These are phyloP conservation scores for Epistrophe eligans DNA, from an alignment of 2,888 invertebrate genomes.

Conservation along the genomic window DNA sequence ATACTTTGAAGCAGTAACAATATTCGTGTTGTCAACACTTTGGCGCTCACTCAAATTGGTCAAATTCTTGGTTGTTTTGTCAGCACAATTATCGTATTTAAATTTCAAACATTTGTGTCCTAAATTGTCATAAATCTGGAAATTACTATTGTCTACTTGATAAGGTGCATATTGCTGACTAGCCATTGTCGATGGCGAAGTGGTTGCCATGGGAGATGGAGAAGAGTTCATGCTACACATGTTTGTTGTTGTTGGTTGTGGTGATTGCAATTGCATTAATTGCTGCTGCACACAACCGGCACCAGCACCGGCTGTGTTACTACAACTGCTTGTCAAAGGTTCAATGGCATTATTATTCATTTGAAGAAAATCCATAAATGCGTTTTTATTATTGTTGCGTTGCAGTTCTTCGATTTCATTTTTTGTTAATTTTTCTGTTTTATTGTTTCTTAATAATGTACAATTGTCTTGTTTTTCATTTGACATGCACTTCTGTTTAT, in stretches of 20 bases:
- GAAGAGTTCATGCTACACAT: conserved; percentile 34
- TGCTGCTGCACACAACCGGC: conserved; percentile 10
- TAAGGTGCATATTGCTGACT: conserved; percentile 28
- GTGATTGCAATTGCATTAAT: conserved; percentile 16
- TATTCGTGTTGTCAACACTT: conserved; percentile 52
- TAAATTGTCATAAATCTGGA: conserved; percentile 49
- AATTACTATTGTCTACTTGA: conserved; percentile 11
- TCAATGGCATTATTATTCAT: conserved; percentile 50
- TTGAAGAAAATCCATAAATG: conserved; percentile 63
- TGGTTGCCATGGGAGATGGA: conserved; percentile 65
- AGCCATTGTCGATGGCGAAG: conserved; percentile 12
- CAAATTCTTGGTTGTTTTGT: conserved; percentile 79
- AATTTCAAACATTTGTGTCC: conserved; percentile 7
- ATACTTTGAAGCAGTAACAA: background rate
- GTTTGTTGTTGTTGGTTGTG: conserved; percentile 22
- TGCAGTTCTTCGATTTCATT: conserved; percentile 41
- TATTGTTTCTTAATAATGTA: background rate
- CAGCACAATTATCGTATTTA: conserved; percentile 13
- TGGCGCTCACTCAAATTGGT: conserved; percentile 79
- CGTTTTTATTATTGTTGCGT: conserved; percentile 26
- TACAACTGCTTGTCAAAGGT: conserved; percentile 14
- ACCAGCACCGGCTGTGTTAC: conserved; percentile 12
- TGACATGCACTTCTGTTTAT: conserved; percentile 6
- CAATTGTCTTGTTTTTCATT: background rate
- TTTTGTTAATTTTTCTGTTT: conserved; percentile 16